Evolutionary conservation across 2,888 invertebrate species (phyloP).

Genomic region (Drosophila incognita): DNA sequence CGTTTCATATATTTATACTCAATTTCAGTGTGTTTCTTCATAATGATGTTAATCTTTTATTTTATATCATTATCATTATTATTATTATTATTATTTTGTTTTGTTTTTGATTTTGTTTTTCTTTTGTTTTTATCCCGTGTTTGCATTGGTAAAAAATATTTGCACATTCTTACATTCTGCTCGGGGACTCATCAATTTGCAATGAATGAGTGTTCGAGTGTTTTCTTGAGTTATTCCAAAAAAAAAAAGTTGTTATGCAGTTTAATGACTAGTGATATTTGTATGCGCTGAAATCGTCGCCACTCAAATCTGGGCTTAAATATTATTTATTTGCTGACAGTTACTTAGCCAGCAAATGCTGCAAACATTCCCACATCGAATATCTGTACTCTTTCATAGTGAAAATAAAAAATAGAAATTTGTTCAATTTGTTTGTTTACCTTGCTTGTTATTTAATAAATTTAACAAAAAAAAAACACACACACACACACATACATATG

Average conservation of each 20-base stretch:
- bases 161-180: slow-evolving; percentile 37
- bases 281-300: slow-evolving; percentile 28
- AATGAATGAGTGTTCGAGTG: slow-evolving; percentile 17
- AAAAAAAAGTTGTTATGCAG: neutral
- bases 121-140: slow-evolving; percentile 4
- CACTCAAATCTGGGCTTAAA: slow-evolving; percentile 2
- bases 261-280: slow-evolving; percentile 67
- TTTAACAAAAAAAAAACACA: neutral
- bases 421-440: neutral
- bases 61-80: neutral
- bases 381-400: neutral
- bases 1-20: slow-evolving; percentile 8
- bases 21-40: slow-evolving; percentile 5
- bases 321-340: neutral
- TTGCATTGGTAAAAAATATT: slow-evolving; percentile 48
- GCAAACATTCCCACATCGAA: neutral
- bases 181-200: slow-evolving; percentile 14
- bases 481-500: neutral
- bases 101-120: slow-evolving; percentile 9
- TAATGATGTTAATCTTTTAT: neutral
- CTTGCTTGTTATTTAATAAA: neutral
- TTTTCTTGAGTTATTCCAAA: slow-evolving; percentile 3
- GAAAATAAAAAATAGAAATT: neutral
- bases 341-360: neutral
- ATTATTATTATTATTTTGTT: neutral